Conservation (phyloP, 2,113 vertebrate genomes). For the Leucoraja erinaceus region DNA sequence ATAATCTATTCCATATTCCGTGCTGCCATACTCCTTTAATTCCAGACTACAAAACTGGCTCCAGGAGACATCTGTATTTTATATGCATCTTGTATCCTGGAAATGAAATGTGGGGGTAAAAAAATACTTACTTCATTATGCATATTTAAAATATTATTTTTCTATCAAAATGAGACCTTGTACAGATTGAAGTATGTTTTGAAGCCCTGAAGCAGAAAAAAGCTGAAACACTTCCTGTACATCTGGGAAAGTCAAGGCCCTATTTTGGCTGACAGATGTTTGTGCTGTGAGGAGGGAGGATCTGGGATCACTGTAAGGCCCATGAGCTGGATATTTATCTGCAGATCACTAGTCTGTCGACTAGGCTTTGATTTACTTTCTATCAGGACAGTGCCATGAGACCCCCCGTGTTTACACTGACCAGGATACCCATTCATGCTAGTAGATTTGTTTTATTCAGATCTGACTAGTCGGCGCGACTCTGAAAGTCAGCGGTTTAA, state of each 20-base stretch:
- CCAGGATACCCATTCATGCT: too few relatives aligned
- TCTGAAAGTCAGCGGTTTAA: too few relatives aligned
- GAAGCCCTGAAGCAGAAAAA: neutral
- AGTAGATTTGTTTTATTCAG: too few relatives aligned
- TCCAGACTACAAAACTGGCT: neutral
- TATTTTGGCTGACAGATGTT: neutral
- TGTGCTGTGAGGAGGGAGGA: neutral
- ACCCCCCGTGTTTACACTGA: too few relatives aligned
- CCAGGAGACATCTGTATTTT: neutral
- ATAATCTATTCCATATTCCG: neutral
- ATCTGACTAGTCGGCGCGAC: too few relatives aligned
- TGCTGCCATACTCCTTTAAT: neutral
- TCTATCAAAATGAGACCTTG: neutral
- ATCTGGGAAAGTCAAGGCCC: neutral
- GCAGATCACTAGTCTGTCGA: neutral
- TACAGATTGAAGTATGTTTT: neutral
- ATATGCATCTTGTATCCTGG: conserved; percentile 14
- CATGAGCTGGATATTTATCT: neutral
- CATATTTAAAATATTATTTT: neutral
- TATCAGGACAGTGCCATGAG: too few relatives aligned
- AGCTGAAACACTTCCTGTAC: neutral
- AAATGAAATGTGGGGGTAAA: neutral
- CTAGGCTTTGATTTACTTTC: neutral
- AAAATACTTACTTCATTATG: neutral
- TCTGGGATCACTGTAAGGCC: neutral